A percentile compares a stretch with the other conserved stretches of the same genome.
Conservation (phyloP, 2,888 invertebrate genomes). For the Choreutis nemorana region DNA sequence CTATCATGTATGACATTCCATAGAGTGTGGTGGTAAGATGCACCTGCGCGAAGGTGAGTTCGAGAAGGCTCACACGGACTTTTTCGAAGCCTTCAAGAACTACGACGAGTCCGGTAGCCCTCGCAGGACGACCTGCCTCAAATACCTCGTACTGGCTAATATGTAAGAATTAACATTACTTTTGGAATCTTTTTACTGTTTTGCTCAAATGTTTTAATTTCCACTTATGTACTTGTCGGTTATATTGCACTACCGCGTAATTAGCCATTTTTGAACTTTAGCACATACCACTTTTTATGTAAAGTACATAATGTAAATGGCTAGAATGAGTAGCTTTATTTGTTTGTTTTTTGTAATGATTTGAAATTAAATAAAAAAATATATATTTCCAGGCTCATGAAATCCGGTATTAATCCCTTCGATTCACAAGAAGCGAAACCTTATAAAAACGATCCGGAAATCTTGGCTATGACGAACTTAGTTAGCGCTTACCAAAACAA, state of each 20-base stretch:
- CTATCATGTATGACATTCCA: constrained; percentile 16
- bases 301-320: too few species aligned
- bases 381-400: constrained; percentile 83
- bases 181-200: too few species aligned
- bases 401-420: constrained; percentile 99
- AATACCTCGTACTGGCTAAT: constrained; percentile 97
- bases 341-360: constrained; percentile 6
- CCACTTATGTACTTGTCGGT: too few species aligned
- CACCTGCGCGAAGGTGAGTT: constrained; percentile 98
- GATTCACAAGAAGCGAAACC: constrained; percentile 99
- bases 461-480: constrained; percentile 98
- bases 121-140: constrained; percentile 94
- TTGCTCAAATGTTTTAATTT: too few species aligned
- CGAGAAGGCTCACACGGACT: constrained; percentile 98
- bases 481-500: constrained; percentile 98
- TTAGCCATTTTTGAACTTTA: too few species aligned
- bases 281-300: too few species aligned
- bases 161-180: constrained; percentile 74
- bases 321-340: too few species aligned
- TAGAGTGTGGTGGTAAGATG: constrained; percentile 99
- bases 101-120: constrained; percentile 99
- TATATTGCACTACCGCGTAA: too few species aligned
- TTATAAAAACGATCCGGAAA: constrained; percentile 99
- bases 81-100: constrained; percentile 99
- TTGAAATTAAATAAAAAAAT: background rate